A percentile compares a stretch with the other conserved stretches of the same genome.
These are phyloP conservation scores for Prostheceraeus crozeri DNA, from an alignment of 2,888 invertebrate species.

Conservation along the genomic window DNA sequence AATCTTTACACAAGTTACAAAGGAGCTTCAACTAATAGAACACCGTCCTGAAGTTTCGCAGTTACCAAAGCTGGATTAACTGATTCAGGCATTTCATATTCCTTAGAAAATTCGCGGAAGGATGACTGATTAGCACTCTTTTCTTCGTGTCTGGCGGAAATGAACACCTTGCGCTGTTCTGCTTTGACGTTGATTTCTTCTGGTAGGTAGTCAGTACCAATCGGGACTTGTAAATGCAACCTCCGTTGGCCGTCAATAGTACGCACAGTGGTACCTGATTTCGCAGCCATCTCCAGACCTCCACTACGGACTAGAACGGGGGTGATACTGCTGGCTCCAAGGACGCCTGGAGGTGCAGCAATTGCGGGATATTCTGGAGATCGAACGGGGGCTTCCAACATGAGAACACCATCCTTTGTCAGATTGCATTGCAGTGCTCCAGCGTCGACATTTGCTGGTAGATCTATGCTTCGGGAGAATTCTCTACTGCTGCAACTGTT, in stretches of 20 bases:
- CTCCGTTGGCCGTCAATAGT: constrained; percentile 51
- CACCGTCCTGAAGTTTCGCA: constrained; percentile 46
- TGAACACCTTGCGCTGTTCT: constrained; percentile 51
- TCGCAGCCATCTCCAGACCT: too few species aligned
- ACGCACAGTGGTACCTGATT: too few species aligned
- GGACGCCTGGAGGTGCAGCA: too few species aligned
- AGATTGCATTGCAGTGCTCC: constrained; percentile 47
- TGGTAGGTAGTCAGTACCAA: constrained; percentile 50
- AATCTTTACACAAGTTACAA: too few species aligned
- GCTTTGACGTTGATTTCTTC: constrained; percentile 55
- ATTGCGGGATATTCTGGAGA: constrained; percentile 2
- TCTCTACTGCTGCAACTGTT: constrained; percentile 46
- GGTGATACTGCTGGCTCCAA: too few species aligned
- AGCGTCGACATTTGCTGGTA: constrained; percentile 48
- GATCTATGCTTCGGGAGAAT: constrained; percentile 50
- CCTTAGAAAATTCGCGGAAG: constrained; percentile 54
- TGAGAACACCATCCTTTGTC: constrained; percentile 50
- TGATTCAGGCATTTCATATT: constrained; percentile 54
- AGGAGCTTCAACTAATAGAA: constrained; percentile 54
- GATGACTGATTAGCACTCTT: constrained; percentile 49
- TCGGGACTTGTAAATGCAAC: constrained; percentile 44
- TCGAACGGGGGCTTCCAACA: constrained; percentile 46
- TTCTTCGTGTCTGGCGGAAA: constrained; percentile 53
- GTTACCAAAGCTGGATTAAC: constrained; percentile 53
- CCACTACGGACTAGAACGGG: too few species aligned